These are phyloP conservation scores for Myotis vivesi DNA, from an alignment of 2,797 vertebrate genomes.

Conservation along the genomic window DNA sequence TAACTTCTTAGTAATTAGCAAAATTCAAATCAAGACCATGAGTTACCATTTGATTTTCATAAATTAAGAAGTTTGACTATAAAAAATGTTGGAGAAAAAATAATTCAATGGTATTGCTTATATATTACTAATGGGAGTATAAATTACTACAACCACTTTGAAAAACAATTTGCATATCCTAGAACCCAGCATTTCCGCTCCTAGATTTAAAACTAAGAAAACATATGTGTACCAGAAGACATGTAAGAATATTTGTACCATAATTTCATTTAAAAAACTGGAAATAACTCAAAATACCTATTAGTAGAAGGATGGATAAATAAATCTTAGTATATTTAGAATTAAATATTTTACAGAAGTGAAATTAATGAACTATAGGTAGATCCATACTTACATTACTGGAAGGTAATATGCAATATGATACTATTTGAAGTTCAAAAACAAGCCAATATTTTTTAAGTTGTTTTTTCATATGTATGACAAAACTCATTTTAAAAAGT, in stretches of 20 bases:
- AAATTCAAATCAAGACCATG: not conserved
- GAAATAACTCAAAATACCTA: too few species aligned
- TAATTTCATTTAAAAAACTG: not conserved
- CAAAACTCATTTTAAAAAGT: not conserved
- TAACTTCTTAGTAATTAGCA: not conserved
- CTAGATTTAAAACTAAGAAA: not conserved
- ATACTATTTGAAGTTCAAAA: not conserved
- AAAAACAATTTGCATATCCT: not conserved
- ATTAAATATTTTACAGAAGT: conserved; percentile 1
- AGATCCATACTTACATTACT: not conserved
- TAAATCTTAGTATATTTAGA: not conserved
- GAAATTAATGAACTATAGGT: not conserved
- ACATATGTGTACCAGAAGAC: not conserved
- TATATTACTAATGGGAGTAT: not conserved
- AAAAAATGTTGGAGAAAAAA: not conserved
- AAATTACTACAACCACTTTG: too few species aligned
- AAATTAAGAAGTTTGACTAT: not conserved
- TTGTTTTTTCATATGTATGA: not conserved
- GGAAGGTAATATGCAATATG: not conserved
- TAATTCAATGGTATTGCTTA: not conserved
- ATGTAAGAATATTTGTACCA: not conserved
- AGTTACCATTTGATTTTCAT: not conserved
- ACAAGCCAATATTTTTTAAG: not conserved
- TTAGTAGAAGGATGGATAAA: too few species aligned
- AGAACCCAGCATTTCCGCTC: not conserved